These are phyloP conservation scores for Cyaniris semiargus DNA, from an alignment of 2,888 invertebrate species.

Conservation along the genomic window DNA sequence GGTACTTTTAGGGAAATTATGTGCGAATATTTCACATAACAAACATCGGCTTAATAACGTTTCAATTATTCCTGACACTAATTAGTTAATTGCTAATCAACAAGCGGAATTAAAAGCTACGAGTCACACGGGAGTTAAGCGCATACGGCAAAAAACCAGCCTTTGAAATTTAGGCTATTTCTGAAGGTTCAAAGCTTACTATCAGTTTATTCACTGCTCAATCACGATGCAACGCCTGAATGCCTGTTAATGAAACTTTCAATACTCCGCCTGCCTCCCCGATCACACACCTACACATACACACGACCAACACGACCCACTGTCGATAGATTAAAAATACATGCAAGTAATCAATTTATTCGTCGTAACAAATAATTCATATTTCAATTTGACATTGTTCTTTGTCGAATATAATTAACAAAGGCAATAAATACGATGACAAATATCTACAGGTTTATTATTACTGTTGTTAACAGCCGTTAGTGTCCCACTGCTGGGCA, in stretches of 20 bases:
- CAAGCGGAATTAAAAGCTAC: not conserved
- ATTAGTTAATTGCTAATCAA: slow-evolving; percentile 2
- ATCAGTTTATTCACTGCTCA: slow-evolving; percentile 39
- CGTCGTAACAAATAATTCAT: slow-evolving; percentile 12
- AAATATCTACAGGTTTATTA: not conserved
- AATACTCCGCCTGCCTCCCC: slow-evolving; percentile 35
- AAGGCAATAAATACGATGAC: not conserved
- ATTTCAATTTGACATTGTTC: not conserved
- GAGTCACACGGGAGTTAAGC: not conserved
- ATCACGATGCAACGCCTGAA: slow-evolving; percentile 39
- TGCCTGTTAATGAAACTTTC: slow-evolving; percentile 40
- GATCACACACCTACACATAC: slow-evolving; percentile 19
- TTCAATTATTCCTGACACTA: not conserved
- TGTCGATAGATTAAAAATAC: slow-evolving; percentile 29
- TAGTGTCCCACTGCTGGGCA: no score
- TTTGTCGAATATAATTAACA: not conserved
- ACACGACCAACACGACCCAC: not conserved
- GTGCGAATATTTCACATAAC: not conserved
- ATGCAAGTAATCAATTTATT: slow-evolving; percentile 21
- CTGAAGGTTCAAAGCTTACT: slow-evolving; percentile 33
- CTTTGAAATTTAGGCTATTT: slow-evolving; percentile 31
- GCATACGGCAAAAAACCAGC: slow-evolving; percentile 2
- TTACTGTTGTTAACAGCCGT: no score
- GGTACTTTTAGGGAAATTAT: not conserved
- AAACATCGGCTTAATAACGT: not conserved